phyloP scores from a whole-genome alignment of 2,888 invertebrate genomes.

The Parascotia fuliginaria region DNA sequence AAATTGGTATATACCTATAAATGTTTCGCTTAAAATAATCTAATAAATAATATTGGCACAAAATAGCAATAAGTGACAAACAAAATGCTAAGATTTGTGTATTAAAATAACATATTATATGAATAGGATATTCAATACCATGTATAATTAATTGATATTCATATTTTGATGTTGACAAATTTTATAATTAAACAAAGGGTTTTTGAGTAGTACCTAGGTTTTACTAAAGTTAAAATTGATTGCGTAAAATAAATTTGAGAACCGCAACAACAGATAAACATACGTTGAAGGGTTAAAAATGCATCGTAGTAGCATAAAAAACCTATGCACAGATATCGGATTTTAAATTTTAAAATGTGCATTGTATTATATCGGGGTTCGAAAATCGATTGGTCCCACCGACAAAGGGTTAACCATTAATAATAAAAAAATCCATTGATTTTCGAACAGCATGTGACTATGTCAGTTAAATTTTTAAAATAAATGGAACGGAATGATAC shows the following conservation, averaged over 20 bases:
- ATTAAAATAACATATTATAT: no score
- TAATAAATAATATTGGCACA: no score
- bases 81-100: no score
- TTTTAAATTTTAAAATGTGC: conserved; percentile 86
- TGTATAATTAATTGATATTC: no score
- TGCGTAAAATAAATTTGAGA: conserved; percentile 50
- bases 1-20: no score
- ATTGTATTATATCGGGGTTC: conserved; percentile 82
- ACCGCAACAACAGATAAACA: conserved; percentile 61
- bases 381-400: conserved; percentile 81
- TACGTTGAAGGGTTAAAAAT: conserved; percentile 84
- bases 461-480: conserved; percentile 47
- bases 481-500: conserved; percentile 45
- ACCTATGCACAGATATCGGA: conserved; percentile 82
- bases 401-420: conserved; percentile 83
- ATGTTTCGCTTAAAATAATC: no score
- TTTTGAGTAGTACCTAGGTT: no score
- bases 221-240: not conserved
- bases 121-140: no score
- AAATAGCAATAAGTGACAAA: no score
- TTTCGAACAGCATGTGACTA: conserved; percentile 74
- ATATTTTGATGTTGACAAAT: no score
- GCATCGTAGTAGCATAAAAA: conserved; percentile 83
- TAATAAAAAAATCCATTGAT: conserved; percentile 79
- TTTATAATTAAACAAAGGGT: no score